phyloP scores from a whole-genome alignment of 2,888 invertebrate genomes.

The Drosophila percnosoma region DNA sequence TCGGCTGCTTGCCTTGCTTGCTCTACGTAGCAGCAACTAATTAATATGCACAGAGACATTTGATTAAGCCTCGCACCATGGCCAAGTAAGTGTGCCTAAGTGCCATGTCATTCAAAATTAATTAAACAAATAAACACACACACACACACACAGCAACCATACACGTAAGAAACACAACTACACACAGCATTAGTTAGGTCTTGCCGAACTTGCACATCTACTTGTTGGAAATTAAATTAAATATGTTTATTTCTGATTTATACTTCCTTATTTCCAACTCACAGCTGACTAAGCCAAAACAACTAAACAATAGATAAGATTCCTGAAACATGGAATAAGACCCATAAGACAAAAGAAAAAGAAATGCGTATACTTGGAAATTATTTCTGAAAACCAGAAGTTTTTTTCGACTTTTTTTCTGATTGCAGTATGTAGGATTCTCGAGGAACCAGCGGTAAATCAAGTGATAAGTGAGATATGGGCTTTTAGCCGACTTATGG shows the following conservation, averaged over 20 bases:
- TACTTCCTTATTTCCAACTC: background rate
- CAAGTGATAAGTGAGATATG: background rate
- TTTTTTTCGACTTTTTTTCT: background rate
- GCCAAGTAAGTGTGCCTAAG: conserved; percentile 33
- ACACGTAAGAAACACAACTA: background rate
- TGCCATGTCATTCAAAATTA: conserved; percentile 64
- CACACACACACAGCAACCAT: conserved; percentile 5
- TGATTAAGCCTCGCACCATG: conserved; percentile 8
- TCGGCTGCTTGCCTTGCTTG: conserved; percentile 19
- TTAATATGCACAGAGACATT: conserved; percentile 41
- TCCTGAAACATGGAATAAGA: background rate
- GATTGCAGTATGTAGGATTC: background rate
- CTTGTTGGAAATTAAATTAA: background rate
- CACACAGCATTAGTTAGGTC: background rate
- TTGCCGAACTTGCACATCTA: background rate
- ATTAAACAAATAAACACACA: conserved; percentile 44
- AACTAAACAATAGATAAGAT: background rate
- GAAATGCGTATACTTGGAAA: background rate
- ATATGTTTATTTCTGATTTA: background rate
- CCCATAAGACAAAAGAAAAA: background rate
- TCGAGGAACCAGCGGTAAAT: no score
- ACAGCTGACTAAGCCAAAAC: background rate
- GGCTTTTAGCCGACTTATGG: background rate
- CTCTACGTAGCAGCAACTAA: conserved; percentile 50
- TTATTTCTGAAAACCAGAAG: background rate